Percentiles rank a stretch among this genome's conserved stretches.
These are phyloP conservation scores for Mimachlamys varia DNA, from an alignment of 2,888 invertebrate species.

Conservation along the genomic window DNA sequence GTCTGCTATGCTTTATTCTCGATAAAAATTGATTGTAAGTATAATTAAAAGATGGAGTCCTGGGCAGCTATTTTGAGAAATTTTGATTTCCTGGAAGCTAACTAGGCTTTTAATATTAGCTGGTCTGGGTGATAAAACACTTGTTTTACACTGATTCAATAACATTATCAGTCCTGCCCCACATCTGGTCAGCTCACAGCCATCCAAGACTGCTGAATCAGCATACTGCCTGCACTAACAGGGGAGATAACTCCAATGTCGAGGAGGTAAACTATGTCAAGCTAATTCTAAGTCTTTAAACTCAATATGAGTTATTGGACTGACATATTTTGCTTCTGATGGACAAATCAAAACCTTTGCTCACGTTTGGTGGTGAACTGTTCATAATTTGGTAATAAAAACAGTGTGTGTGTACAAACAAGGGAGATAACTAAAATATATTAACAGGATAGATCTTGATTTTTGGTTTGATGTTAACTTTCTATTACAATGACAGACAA, in stretches of 20 bases:
- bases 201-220: neutral
- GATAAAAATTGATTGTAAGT: neutral
- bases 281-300: neutral
- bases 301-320: no score
- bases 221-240: slow-evolving; percentile 5
- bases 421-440: no score
- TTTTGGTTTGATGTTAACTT: no score
- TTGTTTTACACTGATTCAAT: slow-evolving; percentile 13
- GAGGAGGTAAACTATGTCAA: neutral
- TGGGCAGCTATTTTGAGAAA: neutral
- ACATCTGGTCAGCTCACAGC: slow-evolving; percentile 11
- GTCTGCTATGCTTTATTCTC: neutral
- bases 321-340: neutral
- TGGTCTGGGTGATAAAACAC: neutral
- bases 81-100: neutral
- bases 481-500: no score
- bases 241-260: neutral
- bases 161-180: neutral
- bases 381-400: no score
- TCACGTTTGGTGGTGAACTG: no score
- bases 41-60: no score
- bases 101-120: neutral
- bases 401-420: no score
- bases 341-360: neutral
- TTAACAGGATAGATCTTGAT: no score